A percentile compares a stretch with the other conserved stretches of the same genome.
Conservation (phyloP, 2,888 invertebrate species). For the Oscheius sp. region DNA sequence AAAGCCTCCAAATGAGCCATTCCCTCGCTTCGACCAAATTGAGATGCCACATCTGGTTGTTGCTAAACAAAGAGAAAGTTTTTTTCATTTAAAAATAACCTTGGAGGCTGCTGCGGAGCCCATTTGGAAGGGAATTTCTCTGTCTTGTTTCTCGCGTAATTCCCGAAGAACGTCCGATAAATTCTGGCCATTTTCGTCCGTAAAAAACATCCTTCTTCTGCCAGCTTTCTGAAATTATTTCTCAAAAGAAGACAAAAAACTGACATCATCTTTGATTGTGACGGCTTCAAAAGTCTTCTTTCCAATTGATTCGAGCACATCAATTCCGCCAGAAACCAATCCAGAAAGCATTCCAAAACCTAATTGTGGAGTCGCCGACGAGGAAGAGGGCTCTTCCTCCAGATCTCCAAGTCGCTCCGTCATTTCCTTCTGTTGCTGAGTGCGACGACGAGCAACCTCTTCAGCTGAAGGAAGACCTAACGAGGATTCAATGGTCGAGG, state of each 20-base stretch:
- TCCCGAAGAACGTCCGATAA: conserved; percentile 54
- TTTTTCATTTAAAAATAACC: not conserved
- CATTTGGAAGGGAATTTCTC: not conserved
- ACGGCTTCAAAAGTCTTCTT: conserved; percentile 95
- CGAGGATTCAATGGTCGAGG: conserved; percentile 80
- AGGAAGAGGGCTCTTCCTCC: not conserved
- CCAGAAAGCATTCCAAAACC: conserved; percentile 53
- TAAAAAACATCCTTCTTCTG: conserved; percentile 45
- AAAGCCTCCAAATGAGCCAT: conserved; percentile 88
- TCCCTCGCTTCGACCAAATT: conserved; percentile 73
- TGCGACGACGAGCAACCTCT: conserved; percentile 76
- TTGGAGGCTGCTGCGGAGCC: not conserved
- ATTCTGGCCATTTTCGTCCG: conserved; percentile 40
- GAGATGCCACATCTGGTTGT: conserved; percentile 35
- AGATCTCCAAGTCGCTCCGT: conserved; percentile 26
- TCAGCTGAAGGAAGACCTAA: conserved; percentile 86
- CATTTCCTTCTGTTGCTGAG: conserved; percentile 67
- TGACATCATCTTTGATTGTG: conserved; percentile 85
- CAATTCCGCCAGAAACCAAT: conserved; percentile 73
- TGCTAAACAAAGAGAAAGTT: not conserved
- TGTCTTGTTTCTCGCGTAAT: conserved; percentile 40
- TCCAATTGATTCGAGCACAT: conserved; percentile 89
- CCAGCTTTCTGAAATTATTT: conserved; percentile 12
- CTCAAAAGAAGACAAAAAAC: conserved; percentile 70
- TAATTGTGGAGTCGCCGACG: not conserved